Evolutionary conservation across 2,113 vertebrate species (phyloP).

Genomic region (pig (Sus scrofa)): DNA sequence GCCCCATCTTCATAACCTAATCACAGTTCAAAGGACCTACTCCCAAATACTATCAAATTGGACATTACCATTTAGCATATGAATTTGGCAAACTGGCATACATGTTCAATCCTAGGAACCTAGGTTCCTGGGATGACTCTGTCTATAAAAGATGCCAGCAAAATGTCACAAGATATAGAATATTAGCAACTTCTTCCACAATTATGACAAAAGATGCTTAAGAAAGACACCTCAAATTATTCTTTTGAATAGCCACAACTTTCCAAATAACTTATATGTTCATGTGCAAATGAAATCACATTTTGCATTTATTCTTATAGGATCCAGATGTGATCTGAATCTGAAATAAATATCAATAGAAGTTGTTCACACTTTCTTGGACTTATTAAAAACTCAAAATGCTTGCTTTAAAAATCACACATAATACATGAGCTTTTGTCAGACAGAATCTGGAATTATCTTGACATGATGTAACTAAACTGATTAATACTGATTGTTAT

Average conservation of each 20-base stretch:
- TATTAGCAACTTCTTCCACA: neutral
- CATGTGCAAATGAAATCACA: neutral
- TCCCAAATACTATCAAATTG: neutral
- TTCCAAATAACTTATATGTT: neutral
- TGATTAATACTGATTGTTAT: neutral
- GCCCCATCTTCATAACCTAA: neutral
- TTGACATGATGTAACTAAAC: neutral
- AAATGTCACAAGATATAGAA: neutral
- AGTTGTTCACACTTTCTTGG: neutral
- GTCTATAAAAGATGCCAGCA: neutral
- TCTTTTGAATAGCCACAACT: neutral
- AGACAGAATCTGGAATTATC: neutral
- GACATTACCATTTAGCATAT: neutral
- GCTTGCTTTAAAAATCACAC: neutral
- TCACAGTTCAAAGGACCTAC: neutral
- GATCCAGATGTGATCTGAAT: neutral
- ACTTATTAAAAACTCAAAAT: conserved; percentile 11
- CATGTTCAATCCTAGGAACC: neutral
- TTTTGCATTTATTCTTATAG: conserved; percentile 8
- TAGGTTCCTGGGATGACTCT: no score
- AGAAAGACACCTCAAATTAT: neutral
- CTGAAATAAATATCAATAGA: neutral
- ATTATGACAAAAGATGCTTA: neutral
- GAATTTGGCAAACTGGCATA: neutral
- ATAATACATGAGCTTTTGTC: neutral